Base-by-base conservation (phyloP, 2,797 vertebrate species). In the Peromyscus nudipes region DNA sequence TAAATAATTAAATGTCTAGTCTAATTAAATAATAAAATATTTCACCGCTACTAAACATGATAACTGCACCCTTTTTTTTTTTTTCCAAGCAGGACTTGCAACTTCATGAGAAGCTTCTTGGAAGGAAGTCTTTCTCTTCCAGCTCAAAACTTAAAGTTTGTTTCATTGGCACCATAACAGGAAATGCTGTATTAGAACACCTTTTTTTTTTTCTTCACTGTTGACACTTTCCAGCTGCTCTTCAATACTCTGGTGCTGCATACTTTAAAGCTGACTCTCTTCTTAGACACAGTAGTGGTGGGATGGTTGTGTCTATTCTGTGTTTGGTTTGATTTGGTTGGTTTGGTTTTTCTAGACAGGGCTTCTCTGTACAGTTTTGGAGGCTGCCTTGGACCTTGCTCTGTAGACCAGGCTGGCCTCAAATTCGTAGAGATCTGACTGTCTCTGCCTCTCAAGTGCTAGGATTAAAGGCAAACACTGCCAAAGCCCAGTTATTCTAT, bases 21-120 rank as follows among this genome's bases (percentile, higher is more conserved):
- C 27, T 64, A 92, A 93, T 92, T 29, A 86, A 96, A 84, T 1
- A 31, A 12, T 60, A 5, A 91, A 95, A 77, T 40, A 29, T 65
- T 89, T 34, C 12, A 43, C 40, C 10, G 29, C 37, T 64, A 11
- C 25, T 55, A 49, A 91, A 91, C 76, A 13, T 40, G 46, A 64
- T 31, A 89, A 17, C 13, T 62, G 9, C 60, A n/a, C 75, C 69
- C n/a, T n/a, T 6, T 6, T 10, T 3, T 57, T 19, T 7, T 4
- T 21, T 6, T 52, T 52, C 12, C 12, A 1, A 73, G 14, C 1
- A 21, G 60, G 29, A 55, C 16, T 8, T 17, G 1, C 1, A 90
- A 76, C 31, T 19, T 27, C 4, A 14, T 8, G 1, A 77, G 23
- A 93, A 34, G 34, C 4, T 13, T 37, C 23, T 43, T 40, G 2